Percentiles rank a stretch among this genome's conserved stretches.
Evolutionary conservation across 2,113 vertebrate genomes (phyloP).

Genomic region (Myocastor coypus): DNA sequence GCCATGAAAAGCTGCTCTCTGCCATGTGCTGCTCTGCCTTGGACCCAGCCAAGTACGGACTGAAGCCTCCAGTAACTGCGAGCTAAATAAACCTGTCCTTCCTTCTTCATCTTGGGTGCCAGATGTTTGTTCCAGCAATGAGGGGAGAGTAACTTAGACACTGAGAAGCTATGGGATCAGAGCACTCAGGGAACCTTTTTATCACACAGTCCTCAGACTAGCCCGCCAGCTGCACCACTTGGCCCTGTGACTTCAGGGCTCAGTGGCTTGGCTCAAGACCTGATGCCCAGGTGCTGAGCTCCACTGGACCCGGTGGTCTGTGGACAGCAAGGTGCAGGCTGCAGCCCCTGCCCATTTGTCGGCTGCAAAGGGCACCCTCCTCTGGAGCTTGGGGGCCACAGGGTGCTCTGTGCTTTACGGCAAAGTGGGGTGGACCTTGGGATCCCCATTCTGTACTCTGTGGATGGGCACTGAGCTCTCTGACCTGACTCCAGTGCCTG

Average conservation of each 20-base stretch:
- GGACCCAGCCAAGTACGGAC: no score
- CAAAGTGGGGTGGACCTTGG: background rate
- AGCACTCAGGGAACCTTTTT: background rate
- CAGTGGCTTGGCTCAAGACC: background rate
- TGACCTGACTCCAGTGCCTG: background rate
- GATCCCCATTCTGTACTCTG: background rate
- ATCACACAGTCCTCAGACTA: rapidly evolving
- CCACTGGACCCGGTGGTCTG: background rate
- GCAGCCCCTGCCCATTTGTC: background rate
- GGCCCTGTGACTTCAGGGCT: background rate
- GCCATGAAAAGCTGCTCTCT: no score
- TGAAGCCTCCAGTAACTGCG: no score
- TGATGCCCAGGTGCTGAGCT: background rate
- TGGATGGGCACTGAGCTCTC: background rate
- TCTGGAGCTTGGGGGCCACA: no score
- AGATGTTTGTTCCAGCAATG: no score
- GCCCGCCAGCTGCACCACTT: background rate
- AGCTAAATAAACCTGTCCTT: no score
- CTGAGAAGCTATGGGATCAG: background rate
- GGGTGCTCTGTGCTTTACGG: no score
- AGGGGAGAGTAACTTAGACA: no score
- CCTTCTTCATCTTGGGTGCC: no score
- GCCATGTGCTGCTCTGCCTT: no score
- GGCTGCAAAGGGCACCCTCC: background rate
- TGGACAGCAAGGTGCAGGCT: background rate